These are phyloP conservation scores for Erynnis tages DNA, from an alignment of 2,888 invertebrate species.

Conservation along the genomic window DNA sequence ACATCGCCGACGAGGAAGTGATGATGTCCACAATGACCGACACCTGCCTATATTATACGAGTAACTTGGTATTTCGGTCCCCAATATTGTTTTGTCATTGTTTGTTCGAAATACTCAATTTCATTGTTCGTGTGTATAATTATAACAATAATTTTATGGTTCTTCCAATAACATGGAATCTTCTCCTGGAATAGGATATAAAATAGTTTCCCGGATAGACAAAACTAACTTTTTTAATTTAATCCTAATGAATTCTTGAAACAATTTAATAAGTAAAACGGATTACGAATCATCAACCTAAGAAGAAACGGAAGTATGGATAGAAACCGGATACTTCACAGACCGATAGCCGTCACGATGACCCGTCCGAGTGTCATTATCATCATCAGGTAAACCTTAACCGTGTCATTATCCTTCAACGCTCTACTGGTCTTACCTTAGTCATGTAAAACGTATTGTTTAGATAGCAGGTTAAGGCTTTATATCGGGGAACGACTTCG, in stretches of 20 bases:
- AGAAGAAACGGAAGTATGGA: not conserved
- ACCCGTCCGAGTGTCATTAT: constrained; percentile 14
- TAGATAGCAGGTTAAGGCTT: too few relatives aligned
- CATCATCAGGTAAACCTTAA: constrained; percentile 24
- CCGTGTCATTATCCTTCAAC: constrained; percentile 28
- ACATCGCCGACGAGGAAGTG: constrained; percentile 63
- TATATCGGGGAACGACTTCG: too few relatives aligned
- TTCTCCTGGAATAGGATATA: too few relatives aligned
- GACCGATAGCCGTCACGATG: constrained; percentile 4
- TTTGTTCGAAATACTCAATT: not conserved
- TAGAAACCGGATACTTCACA: not conserved
- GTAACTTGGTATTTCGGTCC: not conserved
- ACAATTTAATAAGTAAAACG: too few relatives aligned
- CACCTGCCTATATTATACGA: not conserved
- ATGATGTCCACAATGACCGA: constrained; percentile 28
- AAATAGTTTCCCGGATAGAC: too few relatives aligned
- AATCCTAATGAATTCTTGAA: too few relatives aligned
- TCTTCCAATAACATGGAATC: too few relatives aligned
- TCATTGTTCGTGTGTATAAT: not conserved
- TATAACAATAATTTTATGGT: too few relatives aligned
- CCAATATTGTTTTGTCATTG: not conserved
- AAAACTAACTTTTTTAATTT: too few relatives aligned
- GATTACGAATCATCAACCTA: not conserved
- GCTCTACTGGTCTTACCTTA: constrained; percentile 20
- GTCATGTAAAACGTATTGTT: too few relatives aligned